These are phyloP conservation scores for Pollenia labialis DNA, from an alignment of 2,888 invertebrate species.

Conservation along the genomic window DNA sequence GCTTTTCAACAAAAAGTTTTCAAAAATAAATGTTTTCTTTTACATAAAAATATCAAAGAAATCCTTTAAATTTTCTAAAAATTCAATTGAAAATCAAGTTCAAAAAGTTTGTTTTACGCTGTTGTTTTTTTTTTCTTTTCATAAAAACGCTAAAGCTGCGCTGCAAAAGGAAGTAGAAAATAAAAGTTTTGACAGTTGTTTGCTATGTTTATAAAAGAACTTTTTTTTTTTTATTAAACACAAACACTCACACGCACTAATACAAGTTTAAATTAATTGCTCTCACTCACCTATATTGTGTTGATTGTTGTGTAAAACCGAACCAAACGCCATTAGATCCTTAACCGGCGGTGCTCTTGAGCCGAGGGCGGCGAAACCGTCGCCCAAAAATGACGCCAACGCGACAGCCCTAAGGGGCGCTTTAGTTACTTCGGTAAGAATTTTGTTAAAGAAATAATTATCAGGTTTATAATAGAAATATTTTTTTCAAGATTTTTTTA, in stretches of 20 bases:
- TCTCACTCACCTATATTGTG: slow-evolving; percentile 83
- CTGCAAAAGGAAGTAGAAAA: background rate
- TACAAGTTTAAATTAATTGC: too few species aligned
- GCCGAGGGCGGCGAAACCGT: slow-evolving; percentile 84
- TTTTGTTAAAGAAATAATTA: slow-evolving; percentile 79
- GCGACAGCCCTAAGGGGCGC: slow-evolving; percentile 85
- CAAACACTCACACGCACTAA: background rate
- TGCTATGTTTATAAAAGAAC: background rate
- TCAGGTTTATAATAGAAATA: slow-evolving; percentile 43
- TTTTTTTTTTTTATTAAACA: background rate
- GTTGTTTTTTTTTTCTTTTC: background rate
- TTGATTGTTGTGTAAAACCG: slow-evolving; percentile 84
- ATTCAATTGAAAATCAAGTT: slow-evolving; percentile 28
- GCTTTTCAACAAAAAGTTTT: too few species aligned
- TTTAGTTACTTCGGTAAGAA: slow-evolving; percentile 85
- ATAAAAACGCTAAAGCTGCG: background rate
- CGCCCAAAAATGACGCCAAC: slow-evolving; percentile 85
- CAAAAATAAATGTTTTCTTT: too few species aligned
- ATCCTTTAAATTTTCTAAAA: background rate
- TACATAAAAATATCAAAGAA: background rate
- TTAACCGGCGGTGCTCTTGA: slow-evolving; percentile 84
- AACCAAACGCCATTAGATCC: slow-evolving; percentile 85
- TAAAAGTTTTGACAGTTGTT: slow-evolving; percentile 36
- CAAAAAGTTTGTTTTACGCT: slow-evolving; percentile 23
- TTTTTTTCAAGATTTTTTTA: slow-evolving; percentile 7